phyloP scores from a whole-genome alignment of 2,888 invertebrate species.

The Lithophane semibrunnea region DNA sequence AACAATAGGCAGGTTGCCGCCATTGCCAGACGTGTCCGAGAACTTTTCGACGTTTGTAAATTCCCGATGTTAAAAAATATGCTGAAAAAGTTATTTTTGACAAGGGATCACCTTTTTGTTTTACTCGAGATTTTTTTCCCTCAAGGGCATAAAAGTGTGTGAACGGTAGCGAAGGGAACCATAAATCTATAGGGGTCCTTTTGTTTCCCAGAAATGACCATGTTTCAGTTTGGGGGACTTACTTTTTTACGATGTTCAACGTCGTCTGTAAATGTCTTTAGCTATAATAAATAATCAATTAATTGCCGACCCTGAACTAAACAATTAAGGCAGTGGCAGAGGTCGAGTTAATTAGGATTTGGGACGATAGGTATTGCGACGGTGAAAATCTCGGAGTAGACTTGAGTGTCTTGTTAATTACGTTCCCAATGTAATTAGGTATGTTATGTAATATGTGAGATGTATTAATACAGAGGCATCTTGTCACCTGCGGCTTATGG shows the following conservation, averaged over 20 bases:
- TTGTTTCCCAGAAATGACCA: constrained; percentile 15
- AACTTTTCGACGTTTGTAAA: constrained; percentile 18
- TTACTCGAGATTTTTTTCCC: background rate
- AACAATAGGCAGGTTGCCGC: constrained; percentile 44
- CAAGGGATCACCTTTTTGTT: constrained; percentile 27
- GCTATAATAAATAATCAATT: constrained; percentile 6
- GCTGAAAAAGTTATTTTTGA: constrained; percentile 9
- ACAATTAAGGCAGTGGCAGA: constrained; percentile 61
- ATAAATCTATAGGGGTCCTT: background rate
- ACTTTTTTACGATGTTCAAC: background rate
- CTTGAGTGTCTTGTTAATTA: constrained; percentile 48
- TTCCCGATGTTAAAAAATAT: constrained; percentile 12
- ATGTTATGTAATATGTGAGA: constrained; percentile 2
- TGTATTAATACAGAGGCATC: background rate
- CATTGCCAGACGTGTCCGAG: constrained; percentile 11
- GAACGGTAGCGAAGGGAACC: background rate
- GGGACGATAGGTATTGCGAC: constrained; percentile 41
- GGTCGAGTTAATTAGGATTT: constrained; percentile 65
- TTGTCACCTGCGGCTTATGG: background rate
- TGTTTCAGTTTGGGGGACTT: background rate
- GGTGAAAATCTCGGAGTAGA: constrained; percentile 41
- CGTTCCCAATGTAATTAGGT: constrained; percentile 30
- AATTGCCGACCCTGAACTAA: constrained; percentile 45
- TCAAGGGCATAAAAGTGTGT: background rate
- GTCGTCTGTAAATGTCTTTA: background rate